Conservation (phyloP, 2,113 vertebrate genomes). For the Tapirus terrestris region DNA sequence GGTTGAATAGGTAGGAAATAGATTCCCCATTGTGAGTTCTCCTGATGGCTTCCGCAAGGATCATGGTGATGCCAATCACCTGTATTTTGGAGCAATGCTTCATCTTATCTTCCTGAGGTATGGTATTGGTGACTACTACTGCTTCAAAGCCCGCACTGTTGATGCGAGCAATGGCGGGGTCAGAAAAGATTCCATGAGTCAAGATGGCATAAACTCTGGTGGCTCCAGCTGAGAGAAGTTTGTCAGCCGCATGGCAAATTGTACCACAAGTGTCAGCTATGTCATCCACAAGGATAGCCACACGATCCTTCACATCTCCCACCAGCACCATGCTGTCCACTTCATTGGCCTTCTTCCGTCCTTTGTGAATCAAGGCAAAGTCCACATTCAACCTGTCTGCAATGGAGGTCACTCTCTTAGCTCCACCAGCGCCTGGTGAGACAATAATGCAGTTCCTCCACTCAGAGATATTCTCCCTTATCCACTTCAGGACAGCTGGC, state of each 20-base stretch:
- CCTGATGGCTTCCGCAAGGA: constrained; percentile 96
- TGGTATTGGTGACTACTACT: constrained; percentile 96
- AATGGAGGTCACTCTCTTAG: constrained; percentile 96
- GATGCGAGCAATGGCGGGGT: constrained; percentile 94
- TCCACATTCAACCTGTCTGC: constrained; percentile 96
- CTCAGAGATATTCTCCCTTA: constrained; percentile 94
- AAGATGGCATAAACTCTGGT: constrained; percentile 96
- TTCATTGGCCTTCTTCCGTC: constrained; percentile 96
- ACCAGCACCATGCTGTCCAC: constrained; percentile 96
- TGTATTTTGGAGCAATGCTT: constrained; percentile 97
- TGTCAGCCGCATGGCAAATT: constrained; percentile 95
- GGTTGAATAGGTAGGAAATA: constrained; percentile 97
- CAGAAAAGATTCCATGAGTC: constrained; percentile 96
- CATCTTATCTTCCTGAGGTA: constrained; percentile 97
- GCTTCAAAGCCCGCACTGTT: constrained; percentile 97
- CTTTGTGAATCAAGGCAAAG: constrained; percentile 98
- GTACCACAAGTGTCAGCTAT: constrained; percentile 97
- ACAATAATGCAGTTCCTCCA: constrained; percentile 94
- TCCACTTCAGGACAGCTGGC: constrained; percentile 96
- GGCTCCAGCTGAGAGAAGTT: constrained; percentile 95
- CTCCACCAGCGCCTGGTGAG: constrained; percentile 83
- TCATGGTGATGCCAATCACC: constrained; percentile 98
- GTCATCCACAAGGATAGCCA: constrained; percentile 97
- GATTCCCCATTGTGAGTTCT: constrained; percentile 98
- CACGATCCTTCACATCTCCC: constrained; percentile 94